phyloP scores from a whole-genome alignment of 2,113 vertebrate genomes.

The Aegotheles bennettii region DNA sequence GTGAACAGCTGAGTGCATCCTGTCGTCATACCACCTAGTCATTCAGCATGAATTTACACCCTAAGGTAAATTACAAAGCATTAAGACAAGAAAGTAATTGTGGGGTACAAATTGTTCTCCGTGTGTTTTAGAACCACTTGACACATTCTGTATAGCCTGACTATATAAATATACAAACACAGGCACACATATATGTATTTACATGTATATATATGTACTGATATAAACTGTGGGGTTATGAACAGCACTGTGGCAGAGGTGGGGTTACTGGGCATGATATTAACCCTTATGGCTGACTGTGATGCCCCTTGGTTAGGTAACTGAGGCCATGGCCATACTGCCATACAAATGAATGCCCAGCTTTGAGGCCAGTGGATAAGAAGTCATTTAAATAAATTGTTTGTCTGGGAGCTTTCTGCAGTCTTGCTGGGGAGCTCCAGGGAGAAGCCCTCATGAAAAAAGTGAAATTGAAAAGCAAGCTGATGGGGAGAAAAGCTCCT shows the following conservation, averaged over 20 bases:
- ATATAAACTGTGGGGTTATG: neutral
- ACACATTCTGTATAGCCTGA: neutral
- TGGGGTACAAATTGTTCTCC: neutral
- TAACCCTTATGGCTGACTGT: neutral
- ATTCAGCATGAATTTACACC: neutral
- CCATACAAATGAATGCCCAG: neutral
- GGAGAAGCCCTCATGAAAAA: neutral
- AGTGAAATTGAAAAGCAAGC: neutral
- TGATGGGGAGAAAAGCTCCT: neutral
- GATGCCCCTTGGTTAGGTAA: neutral
- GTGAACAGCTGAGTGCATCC: neutral
- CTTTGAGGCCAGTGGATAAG: neutral
- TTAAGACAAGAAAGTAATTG: neutral
- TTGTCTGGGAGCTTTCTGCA: neutral
- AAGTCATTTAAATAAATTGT: neutral
- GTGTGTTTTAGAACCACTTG: neutral
- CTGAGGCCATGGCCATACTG: accelerated
- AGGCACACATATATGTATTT: neutral
- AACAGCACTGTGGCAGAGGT: neutral
- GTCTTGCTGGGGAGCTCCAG: neutral
- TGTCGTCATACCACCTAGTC: neutral
- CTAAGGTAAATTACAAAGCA: neutral
- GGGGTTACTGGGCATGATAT: neutral
- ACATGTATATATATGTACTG: accelerated
- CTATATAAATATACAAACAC: neutral